Base-by-base conservation (phyloP, 2,888 invertebrate species). In the Drosophila nr. fundita region DNA sequence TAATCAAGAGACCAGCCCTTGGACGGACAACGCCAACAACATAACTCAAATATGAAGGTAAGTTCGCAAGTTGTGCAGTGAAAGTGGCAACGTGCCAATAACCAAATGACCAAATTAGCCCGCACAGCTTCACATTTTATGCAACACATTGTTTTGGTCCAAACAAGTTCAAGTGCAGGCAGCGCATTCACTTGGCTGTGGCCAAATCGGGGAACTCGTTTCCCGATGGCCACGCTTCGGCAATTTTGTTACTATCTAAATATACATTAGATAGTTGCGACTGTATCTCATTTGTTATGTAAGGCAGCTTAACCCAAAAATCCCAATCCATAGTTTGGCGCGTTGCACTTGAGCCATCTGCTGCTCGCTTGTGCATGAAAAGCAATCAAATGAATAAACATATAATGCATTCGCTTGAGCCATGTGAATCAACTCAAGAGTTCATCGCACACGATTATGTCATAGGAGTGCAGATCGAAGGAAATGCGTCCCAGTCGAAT, bases 101-200 rank as follows among this genome's bases (percentile, higher is more conserved):
- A 63, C 65, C 71, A 68, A 70, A 68, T 76, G 72, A 76, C 80
- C 83, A 82, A 80, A 82, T 80, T 73, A 64, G 73, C 65, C 60
- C 68, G 59, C 27, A 36, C 68, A 21, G 54, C 21, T 29, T 15
- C 15, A 24, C 45, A 11, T 60, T 71, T 83, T 89, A 83, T 85
- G 87, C 89, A 89, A 85, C 68, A 11, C 27, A 29, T 72, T 62
- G 62, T 74, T 69, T 54, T 68, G 48, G 55, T 38, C 38, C 49
- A 73, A 86, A 83, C 90, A 90, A 87, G 87, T 87, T 87, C 90
- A 87, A 87, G 87, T 88, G 90, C 90, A 90, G 64, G 38, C 52
- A 32, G 30, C 58, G 58, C 68, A 76, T 80, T 84, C 82, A 86
- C 67, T 57, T 73, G 24, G 18, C 49, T 49, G 15, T 27, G 18